These are phyloP conservation scores for Cremastinae sp. DNA, from an alignment of 2,888 invertebrate genomes.

Conservation along the genomic window DNA sequence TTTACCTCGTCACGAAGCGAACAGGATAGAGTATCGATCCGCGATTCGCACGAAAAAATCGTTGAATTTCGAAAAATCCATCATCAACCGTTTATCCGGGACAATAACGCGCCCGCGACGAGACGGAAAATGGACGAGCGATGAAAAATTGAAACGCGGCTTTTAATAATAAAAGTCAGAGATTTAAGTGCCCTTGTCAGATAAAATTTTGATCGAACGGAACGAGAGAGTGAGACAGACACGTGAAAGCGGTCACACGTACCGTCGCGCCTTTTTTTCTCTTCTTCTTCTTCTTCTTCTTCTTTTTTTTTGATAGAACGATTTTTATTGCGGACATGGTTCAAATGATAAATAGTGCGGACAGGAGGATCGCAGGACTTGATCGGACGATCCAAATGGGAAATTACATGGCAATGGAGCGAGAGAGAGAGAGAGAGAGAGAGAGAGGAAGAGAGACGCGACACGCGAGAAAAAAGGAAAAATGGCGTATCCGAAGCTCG, in stretches of 20 bases:
- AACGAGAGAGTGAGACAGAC: not conserved
- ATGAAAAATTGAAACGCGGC: not conserved
- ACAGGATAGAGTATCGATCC: slow-evolving; percentile 14
- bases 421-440: slow-evolving; percentile 5
- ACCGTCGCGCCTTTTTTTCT: too few species aligned
- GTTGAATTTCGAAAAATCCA: not conserved
- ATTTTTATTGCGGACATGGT: slow-evolving; percentile 20
- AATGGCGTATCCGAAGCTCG: slow-evolving; percentile 54
- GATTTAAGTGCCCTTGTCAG: not conserved
- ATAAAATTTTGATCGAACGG: slow-evolving; percentile 12
- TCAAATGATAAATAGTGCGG: slow-evolving; percentile 38
- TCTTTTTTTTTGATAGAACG: not conserved
- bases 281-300: not conserved
- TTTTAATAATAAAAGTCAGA: slow-evolving; percentile 2
- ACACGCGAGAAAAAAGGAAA: slow-evolving; percentile 17
- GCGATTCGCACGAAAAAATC: slow-evolving; percentile 19
- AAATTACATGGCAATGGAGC: slow-evolving; percentile 44
- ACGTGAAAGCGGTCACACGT: not conserved
- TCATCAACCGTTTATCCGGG: not conserved
- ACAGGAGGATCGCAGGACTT: slow-evolving; percentile 48
- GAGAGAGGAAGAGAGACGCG: slow-evolving; percentile 39
- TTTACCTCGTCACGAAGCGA: not conserved
- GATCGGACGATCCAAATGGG: slow-evolving; percentile 47
- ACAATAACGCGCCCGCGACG: not conserved
- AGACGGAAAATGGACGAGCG: not conserved